These are phyloP conservation scores for Stegastes partitus DNA, from an alignment of 2,113 vertebrate species.

Conservation along the genomic window DNA sequence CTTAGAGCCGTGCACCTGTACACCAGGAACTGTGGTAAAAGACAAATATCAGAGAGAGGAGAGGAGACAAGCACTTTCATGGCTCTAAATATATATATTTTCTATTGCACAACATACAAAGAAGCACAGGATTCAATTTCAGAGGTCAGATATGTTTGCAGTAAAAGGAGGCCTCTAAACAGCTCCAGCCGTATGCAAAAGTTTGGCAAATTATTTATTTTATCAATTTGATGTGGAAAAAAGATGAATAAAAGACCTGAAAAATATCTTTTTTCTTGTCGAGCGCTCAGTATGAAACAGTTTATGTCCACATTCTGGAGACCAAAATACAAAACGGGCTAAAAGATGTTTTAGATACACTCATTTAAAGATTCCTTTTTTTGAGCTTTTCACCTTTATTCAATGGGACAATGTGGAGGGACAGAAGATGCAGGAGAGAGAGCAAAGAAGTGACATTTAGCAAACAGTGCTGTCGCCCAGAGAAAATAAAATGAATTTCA, in stretches of 20 bases:
- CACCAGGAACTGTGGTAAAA: slow-evolving; percentile 23
- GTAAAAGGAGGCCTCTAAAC: background rate
- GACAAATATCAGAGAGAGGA: slow-evolving; percentile 17
- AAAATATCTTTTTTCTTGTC: background rate
- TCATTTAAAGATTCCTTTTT: background rate
- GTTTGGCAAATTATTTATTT: background rate
- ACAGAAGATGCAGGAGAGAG: too few species aligned
- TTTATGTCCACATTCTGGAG: too few species aligned
- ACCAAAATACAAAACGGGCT: background rate
- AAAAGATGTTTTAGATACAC: background rate
- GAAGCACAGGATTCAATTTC: background rate
- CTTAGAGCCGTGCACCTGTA: slow-evolving; percentile 49
- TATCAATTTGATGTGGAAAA: background rate
- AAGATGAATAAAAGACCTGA: background rate
- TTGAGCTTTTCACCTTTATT: too few species aligned
- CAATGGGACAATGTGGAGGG: too few species aligned
- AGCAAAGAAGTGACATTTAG: too few species aligned
- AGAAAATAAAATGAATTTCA: too few species aligned
- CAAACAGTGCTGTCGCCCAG: too few species aligned
- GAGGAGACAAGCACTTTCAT: background rate
- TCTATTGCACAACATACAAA: background rate
- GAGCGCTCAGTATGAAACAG: background rate
- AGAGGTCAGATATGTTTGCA: background rate
- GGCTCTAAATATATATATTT: background rate
- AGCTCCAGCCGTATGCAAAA: background rate